Evolutionary conservation across 2,888 invertebrate species (phyloP).

Genomic region (Hedya salicella): DNA sequence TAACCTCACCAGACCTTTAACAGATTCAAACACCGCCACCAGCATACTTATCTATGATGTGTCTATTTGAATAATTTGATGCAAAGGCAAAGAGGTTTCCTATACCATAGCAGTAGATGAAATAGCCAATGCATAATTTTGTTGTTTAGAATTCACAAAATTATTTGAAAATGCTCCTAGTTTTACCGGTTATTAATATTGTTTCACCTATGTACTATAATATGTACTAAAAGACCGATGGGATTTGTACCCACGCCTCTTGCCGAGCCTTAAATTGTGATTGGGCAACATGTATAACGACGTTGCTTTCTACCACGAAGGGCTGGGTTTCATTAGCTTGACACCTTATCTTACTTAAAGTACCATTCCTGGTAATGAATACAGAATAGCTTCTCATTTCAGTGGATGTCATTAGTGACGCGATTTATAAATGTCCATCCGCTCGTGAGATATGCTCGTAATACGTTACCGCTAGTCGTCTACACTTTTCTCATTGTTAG

Average conservation of each 20-base stretch:
- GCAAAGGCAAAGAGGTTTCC: too few relatives aligned
- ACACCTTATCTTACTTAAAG: slow-evolving; percentile 37
- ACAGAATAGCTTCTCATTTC: slow-evolving; percentile 50
- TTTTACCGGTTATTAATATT: too few relatives aligned
- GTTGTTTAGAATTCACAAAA: too few relatives aligned
- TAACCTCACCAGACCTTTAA: too few relatives aligned
- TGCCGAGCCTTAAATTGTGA: slow-evolving; percentile 9
- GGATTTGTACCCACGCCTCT: slow-evolving; percentile 3
- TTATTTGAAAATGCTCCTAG: too few relatives aligned
- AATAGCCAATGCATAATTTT: too few relatives aligned
- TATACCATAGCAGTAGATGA: too few relatives aligned
- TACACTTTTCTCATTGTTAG: slow-evolving; percentile 36
- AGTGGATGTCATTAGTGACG: slow-evolving; percentile 60
- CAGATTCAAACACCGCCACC: too few relatives aligned
- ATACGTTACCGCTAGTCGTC: slow-evolving; percentile 52
- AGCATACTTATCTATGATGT: too few relatives aligned
- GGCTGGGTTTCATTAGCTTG: slow-evolving; percentile 33
- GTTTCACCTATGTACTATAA: too few relatives aligned
- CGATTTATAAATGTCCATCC: slow-evolving; percentile 58
- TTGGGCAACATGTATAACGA: slow-evolving; percentile 16
- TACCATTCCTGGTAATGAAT: slow-evolving; percentile 60
- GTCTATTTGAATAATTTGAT: too few relatives aligned
- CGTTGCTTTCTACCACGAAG: slow-evolving; percentile 25
- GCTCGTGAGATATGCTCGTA: slow-evolving; percentile 60
- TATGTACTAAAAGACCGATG: not conserved